Evolutionary conservation across 2,113 vertebrate genomes (phyloP), one percentile per base, ranked within the genome.

Genomic region (Cyprinodon tularosa): DNA sequence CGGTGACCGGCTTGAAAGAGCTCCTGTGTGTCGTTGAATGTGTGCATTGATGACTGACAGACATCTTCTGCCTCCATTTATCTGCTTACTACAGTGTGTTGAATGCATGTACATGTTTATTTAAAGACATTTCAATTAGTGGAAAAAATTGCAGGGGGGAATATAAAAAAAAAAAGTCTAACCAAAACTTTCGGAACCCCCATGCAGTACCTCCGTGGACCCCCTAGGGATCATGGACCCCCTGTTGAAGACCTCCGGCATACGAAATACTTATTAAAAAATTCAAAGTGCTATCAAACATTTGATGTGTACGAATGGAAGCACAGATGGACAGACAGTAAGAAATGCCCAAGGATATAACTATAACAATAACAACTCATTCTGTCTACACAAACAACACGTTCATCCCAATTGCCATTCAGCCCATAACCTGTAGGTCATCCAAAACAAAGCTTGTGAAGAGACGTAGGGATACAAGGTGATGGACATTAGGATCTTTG

Each of bases 341-440:
- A 61, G 20, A 80, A 71, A 82, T 42, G 66, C 82, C 77, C 11
- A 20, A 59, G 71, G 84, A 80, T 20, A 82, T 66, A n/a, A 63
- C 12, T 29, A 29, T 29, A 61, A 47, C 40, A 72, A 47, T 73
- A 62, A 75, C 71, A 68, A 17, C 60, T 68, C 6, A 17, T 22
- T 0, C 10, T 65, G 42, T 22, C 38, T 68, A 62, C 62, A 17
- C 40, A 60, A 59, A 39, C 62, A 72, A 65, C 65, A 39, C 36
- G 4, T 60, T 12, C 3, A 0, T 63, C 65, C 66, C 65, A 5
- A 37, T 40, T 77, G 72, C 68, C 66, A 66, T 72, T 71, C 59
- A 61, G n/a, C 40, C 12, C 15, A 3, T 15, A 76, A 86, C 76
- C 76, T 72, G 15, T 45, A 78, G 83, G 79, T 85, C 83, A 77